Evolutionary conservation across 64 coral and sea anemone genomes (phyloP).

Genomic region (Stichodactyla mertensii): DNA sequence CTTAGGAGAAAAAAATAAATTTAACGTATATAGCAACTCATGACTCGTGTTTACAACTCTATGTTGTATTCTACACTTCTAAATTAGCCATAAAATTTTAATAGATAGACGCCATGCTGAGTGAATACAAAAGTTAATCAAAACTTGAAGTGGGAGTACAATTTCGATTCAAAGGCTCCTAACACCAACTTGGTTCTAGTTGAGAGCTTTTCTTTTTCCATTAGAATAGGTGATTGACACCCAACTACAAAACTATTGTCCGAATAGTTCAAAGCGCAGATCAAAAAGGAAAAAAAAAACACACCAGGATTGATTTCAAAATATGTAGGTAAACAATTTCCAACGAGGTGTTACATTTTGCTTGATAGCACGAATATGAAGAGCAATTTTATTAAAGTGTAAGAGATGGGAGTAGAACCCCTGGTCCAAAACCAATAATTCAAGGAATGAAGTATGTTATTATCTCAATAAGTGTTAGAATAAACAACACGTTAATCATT

Average conservation of each 20-base stretch:
- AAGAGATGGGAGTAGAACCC: not conserved
- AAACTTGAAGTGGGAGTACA: not conserved
- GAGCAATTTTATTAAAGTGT: not conserved
- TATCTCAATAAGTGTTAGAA: not conserved
- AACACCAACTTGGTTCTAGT: slow-evolving; percentile 1
- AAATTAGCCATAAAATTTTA: slow-evolving; percentile 30
- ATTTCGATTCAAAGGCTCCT: not conserved
- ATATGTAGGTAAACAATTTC: not conserved
- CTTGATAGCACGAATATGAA: not conserved
- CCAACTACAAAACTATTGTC: not conserved
- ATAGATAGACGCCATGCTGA: slow-evolving; percentile 1
- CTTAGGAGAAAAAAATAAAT: not conserved
- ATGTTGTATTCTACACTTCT: not conserved
- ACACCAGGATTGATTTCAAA: not conserved
- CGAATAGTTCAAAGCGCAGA: not conserved
- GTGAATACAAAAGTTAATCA: slow-evolving; percentile 27
- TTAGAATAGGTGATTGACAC: not conserved
- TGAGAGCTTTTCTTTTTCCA: not conserved
- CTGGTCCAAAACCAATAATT: not conserved
- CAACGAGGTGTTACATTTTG: not conserved
- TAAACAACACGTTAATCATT: slow-evolving; percentile 19
- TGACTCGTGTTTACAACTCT: not conserved
- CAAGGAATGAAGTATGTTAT: not conserved
- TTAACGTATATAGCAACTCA: not conserved
- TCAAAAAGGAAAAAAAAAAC: too few relatives aligned